phyloP scores from a whole-genome alignment of 2,113 vertebrate species.

The Triplophysa dalaica region DNA sequence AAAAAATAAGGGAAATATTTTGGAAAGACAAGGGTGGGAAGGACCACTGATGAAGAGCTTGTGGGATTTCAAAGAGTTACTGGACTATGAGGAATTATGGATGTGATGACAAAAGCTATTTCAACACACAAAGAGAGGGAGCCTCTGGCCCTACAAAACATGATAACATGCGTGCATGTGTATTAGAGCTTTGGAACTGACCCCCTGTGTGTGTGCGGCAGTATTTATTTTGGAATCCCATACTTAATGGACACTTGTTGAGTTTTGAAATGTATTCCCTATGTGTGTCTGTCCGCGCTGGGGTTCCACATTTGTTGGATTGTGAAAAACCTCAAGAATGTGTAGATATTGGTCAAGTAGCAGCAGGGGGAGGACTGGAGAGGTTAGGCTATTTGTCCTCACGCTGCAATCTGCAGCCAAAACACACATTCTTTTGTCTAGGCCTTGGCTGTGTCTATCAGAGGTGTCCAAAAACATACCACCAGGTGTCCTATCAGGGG shows the following conservation, averaged over 20 bases:
- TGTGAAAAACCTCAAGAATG: constrained; percentile 34
- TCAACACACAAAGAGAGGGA: constrained; percentile 21
- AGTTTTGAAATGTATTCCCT: constrained; percentile 23
- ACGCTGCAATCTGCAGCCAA: constrained; percentile 63
- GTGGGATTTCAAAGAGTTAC: constrained; percentile 31
- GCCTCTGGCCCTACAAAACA: constrained; percentile 21
- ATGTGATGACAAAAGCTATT: constrained; percentile 32
- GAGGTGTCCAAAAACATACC: constrained; percentile 65
- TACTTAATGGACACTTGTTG: constrained; percentile 20
- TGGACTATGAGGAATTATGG: constrained; percentile 26
- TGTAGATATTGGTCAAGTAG: constrained; percentile 45
- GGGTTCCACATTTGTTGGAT: constrained; percentile 15
- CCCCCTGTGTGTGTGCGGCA: constrained; percentile 6
- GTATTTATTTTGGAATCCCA: not conserved
- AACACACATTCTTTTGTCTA: constrained; percentile 78
- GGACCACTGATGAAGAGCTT: constrained; percentile 4
- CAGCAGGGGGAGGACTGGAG: constrained; percentile 53
- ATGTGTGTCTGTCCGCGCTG: not conserved
- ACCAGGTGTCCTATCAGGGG: constrained; percentile 61
- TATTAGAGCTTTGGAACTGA: constrained; percentile 17
- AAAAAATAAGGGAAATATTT: constrained; percentile 13
- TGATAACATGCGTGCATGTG: constrained; percentile 3
- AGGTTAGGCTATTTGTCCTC: constrained; percentile 68
- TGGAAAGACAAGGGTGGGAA: constrained; percentile 1
- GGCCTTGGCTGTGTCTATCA: constrained; percentile 66